phyloP scores from a whole-genome alignment of 2,888 invertebrate genomes.

The Campoletis raptor region DNA sequence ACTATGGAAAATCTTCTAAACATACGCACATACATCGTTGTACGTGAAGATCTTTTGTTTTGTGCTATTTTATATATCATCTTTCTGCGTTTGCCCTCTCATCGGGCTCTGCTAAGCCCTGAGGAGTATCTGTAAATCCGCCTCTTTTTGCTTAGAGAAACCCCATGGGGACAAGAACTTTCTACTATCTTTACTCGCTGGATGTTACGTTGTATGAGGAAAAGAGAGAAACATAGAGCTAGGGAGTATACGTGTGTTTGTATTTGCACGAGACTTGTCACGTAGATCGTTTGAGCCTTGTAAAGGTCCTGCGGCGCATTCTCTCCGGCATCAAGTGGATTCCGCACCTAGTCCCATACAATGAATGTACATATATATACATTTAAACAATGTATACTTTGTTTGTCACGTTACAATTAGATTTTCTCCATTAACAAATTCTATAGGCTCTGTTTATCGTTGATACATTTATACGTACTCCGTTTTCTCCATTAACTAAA shows the following conservation, averaged over 20 bases:
- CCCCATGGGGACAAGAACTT: slow-evolving; percentile 51
- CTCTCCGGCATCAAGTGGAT: background rate
- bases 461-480: background rate
- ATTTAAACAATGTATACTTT: background rate
- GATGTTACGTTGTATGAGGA: slow-evolving; percentile 18
- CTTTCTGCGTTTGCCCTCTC: slow-evolving; percentile 12
- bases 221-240: slow-evolving; percentile 27
- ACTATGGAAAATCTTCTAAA: background rate
- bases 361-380: background rate
- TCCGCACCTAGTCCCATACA: background rate
- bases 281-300: slow-evolving; percentile 67
- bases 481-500: slow-evolving; percentile 14
- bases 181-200: slow-evolving; percentile 23
- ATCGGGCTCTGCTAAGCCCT: slow-evolving; percentile 10
- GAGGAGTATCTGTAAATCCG: slow-evolving; percentile 49
- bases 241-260: background rate
- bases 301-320: slow-evolving; percentile 51
- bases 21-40: background rate
- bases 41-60: slow-evolving; percentile 14
- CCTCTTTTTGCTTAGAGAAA: slow-evolving; percentile 11
- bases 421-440: slow-evolving; percentile 33
- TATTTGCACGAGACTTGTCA: slow-evolving; percentile 64
- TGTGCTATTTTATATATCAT: slow-evolving; percentile 18
- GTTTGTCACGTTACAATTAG: slow-evolving; percentile 5
- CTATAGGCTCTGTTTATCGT: background rate